Evolutionary conservation across 1,140 invertebrate genomes (phyloP).

Genomic region (Akabosia matsudoensis): DNA sequence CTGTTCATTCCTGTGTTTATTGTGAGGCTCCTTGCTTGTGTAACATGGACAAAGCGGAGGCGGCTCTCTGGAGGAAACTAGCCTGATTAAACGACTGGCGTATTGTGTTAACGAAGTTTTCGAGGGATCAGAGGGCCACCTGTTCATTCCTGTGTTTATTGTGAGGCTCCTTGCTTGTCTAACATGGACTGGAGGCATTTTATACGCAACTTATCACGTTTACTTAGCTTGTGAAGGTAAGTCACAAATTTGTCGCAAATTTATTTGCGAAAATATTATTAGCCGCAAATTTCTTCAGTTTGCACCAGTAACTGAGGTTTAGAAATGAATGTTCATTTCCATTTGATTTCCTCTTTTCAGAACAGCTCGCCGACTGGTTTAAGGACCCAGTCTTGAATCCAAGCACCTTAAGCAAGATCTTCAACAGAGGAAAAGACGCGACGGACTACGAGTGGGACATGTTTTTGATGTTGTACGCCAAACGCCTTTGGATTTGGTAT

Average conservation of each 20-base stretch:
- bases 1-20: background rate
- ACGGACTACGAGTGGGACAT: conserved; percentile 59
- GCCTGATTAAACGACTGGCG: too few species aligned
- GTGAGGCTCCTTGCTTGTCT: background rate
- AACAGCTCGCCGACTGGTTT: conserved; percentile 21
- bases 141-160: background rate
- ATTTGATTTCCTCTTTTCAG: too few species aligned
- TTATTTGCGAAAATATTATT: too few species aligned
- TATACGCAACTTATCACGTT: conserved; percentile 40
- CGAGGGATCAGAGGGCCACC: background rate
- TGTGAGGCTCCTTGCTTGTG: background rate
- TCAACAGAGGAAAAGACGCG: conserved; percentile 53
- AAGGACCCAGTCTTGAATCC: conserved; percentile 41
- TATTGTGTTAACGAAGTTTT: too few species aligned
- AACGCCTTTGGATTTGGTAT: conserved; percentile 52
- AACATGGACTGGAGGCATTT: conserved; percentile 29
- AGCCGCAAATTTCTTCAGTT: too few species aligned
- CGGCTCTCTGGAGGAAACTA: too few species aligned
- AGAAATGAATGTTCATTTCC: too few species aligned
- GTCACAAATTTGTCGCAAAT: too few species aligned
- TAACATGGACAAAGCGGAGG: too few species aligned
- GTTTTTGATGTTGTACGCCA: conserved; percentile 52
- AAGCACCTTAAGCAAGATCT: conserved; percentile 17
- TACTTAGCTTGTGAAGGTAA: conserved; percentile 39
- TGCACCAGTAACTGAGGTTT: too few species aligned